phyloP scores from a whole-genome alignment of 2,113 vertebrate species.

The Rhagologus leucostigma region DNA sequence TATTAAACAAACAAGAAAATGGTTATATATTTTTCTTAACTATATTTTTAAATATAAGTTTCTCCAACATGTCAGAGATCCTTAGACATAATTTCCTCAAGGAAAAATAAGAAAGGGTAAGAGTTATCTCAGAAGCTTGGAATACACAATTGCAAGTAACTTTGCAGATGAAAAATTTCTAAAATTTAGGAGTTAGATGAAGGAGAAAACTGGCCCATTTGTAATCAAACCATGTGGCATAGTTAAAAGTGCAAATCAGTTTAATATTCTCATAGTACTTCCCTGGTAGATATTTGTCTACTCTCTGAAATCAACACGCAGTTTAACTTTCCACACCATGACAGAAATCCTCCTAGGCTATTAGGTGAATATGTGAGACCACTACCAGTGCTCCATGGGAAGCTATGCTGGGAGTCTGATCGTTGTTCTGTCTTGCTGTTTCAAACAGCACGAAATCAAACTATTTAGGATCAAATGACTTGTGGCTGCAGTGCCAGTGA shows the following conservation, averaged over 20 bases:
- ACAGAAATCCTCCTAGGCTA: background rate
- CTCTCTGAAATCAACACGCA: background rate
- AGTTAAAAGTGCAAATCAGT: background rate
- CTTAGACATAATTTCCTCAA: background rate
- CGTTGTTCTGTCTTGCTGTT: background rate
- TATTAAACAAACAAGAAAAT: background rate
- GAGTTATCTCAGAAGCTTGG: background rate
- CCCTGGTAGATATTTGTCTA: background rate
- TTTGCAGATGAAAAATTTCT: background rate
- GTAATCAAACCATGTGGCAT: background rate
- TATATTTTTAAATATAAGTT: background rate
- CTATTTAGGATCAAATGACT: background rate
- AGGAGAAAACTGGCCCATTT: background rate
- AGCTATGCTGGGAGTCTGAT: background rate
- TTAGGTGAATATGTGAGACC: background rate
- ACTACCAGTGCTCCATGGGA: background rate
- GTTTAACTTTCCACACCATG: background rate
- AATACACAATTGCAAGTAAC: background rate
- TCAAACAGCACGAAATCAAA: background rate
- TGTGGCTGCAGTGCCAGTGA: background rate
- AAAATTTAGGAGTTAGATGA: background rate
- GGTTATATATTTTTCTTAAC: background rate
- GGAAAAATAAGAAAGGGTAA: background rate
- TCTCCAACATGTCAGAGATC: background rate
- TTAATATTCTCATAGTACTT: background rate